Evolutionary conservation across 2,888 invertebrate species (phyloP).

Genomic region (Drosophila stalkeri): DNA sequence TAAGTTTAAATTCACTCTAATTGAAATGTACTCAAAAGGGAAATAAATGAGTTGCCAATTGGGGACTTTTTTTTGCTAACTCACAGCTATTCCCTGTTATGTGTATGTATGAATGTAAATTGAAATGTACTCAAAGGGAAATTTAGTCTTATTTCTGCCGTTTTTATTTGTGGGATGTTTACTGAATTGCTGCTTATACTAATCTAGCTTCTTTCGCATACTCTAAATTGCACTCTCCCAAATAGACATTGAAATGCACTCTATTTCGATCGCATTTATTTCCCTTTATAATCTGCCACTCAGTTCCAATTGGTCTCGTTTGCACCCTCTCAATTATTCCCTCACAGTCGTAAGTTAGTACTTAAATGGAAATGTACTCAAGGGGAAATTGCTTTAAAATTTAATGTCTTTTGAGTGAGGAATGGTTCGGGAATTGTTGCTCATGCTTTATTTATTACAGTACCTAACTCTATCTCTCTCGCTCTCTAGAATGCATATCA

Average conservation of each 20-base stretch:
- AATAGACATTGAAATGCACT: not conserved
- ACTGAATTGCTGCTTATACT: no score
- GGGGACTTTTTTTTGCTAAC: no score
- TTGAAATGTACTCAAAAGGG: not conserved
- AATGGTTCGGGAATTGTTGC: not conserved
- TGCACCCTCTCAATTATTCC: not conserved
- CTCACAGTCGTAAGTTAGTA: not conserved
- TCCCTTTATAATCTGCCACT: not conserved
- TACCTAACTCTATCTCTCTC: not conserved
- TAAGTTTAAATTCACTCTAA: not conserved
- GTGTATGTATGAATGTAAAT: not conserved
- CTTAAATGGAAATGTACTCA: not conserved
- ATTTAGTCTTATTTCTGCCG: no score
- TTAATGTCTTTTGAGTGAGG: not conserved
- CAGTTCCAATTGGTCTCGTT: not conserved
- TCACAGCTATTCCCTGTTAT: no score
- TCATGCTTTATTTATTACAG: not conserved
- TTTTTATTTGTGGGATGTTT: no score
- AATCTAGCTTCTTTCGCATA: not conserved
- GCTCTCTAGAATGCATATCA: not conserved
- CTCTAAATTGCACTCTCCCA: not conserved
- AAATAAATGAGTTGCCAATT: no score
- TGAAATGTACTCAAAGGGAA: not conserved
- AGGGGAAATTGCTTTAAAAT: not conserved
- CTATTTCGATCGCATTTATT: not conserved